These are phyloP conservation scores for Leucophenga varia DNA, from an alignment of 1,140 invertebrate genomes.

Conservation along the genomic window DNA sequence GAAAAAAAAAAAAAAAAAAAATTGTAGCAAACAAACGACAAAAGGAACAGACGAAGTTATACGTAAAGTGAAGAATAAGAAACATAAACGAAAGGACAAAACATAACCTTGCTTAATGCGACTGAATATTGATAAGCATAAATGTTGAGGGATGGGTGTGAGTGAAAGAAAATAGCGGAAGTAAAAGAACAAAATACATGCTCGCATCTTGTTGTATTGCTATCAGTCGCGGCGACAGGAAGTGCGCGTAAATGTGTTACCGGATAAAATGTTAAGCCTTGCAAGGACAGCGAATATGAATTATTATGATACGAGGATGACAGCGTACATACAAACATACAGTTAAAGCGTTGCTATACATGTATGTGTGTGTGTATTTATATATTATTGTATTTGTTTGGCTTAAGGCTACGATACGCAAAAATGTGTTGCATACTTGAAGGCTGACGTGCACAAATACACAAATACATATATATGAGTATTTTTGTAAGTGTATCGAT, in stretches of 20 bases:
- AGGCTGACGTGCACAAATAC: too few relatives aligned
- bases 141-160: neutral
- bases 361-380: too few relatives aligned
- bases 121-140: constrained; percentile 45
- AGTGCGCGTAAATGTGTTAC: constrained; percentile 44
- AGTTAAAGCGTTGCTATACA: too few relatives aligned
- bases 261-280: constrained; percentile 41
- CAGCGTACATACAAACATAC: too few relatives aligned
- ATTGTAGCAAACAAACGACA: too few relatives aligned
- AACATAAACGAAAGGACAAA: too few relatives aligned
- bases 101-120: constrained; percentile 44
- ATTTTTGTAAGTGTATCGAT: too few relatives aligned
- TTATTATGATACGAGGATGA: constrained; percentile 31
- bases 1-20: constrained; percentile 34
- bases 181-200: constrained; percentile 13
- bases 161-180: neutral
- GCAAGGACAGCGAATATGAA: constrained; percentile 40
- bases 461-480: too few relatives aligned
- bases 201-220: neutral
- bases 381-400: constrained; percentile 20
- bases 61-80: too few relatives aligned
- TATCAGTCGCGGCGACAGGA: constrained; percentile 51
- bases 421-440: neutral
- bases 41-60: too few relatives aligned
- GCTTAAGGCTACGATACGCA: constrained; percentile 16